Base-by-base conservation (phyloP, 2,888 invertebrate genomes). In the Hedychridium roseum region DNA sequence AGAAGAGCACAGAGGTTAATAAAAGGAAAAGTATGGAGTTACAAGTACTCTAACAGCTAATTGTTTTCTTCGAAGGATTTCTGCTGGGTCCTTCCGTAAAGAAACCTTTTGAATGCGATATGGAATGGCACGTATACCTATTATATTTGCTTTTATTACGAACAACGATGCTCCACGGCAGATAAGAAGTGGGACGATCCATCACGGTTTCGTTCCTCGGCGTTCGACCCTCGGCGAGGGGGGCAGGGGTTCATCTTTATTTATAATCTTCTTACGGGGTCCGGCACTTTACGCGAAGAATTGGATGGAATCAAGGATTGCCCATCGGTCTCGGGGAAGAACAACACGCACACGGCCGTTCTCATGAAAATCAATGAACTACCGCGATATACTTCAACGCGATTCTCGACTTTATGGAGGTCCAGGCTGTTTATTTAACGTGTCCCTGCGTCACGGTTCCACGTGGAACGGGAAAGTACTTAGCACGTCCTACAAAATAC, bases 291-390 rank as follows among this genome's bases (percentile, higher is more conserved):
- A 31, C 48, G 23, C 56, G 48, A 57, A 65, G 50, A 65, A 65
- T 65, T 60, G 64, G 60, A 61, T 66, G 58, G 58, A 50, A 50
- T 50, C 45, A 31, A 26, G 45, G 37, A 58, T 43, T 39, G 53
- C 60, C 57, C 60, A 64, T 64, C 60, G 54, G 42, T 58, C 60
- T 57, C 28, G 38, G 44, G 47, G 14, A 41, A n/a, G n/a, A n/a
- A n/a, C n/a, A n/a, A n/a, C n/a, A n/a, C 37, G 23, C 45, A 41
- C 50, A 40, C 44, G 16, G 44, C 43, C 34, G 36, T 49, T 43
- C 65, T 70, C 70, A 69, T 70, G 70, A 68, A 69, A 70, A 45
- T 65, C 68, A 68, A 70, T 69, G 68, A 68, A 56, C 38, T 50
- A 26, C 15, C 26, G 40, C 48, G 52, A 39, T 49, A 50, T 56